Evolutionary conservation across 2,888 invertebrate species (phyloP).

Genomic region (Macrosoma leucophasiata): DNA sequence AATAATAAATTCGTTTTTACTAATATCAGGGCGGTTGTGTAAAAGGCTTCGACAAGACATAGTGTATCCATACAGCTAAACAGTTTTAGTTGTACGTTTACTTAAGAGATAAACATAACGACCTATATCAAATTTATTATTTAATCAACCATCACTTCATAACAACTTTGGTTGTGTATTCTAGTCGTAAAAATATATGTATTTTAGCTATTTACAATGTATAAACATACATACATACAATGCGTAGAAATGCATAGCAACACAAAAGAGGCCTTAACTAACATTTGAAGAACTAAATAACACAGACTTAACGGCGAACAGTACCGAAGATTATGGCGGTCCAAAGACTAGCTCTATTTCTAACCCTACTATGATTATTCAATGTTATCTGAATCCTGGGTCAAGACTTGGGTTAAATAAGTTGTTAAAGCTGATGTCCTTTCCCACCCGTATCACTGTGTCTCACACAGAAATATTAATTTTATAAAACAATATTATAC

Average conservation of each 20-base stretch:
- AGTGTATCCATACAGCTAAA: constrained; percentile 53
- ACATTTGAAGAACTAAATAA: constrained; percentile 68
- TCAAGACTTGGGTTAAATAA: constrained; percentile 30
- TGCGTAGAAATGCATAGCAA: constrained; percentile 75
- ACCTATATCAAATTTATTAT: constrained; percentile 70
- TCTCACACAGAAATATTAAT: constrained; percentile 29
- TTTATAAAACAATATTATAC: constrained; percentile 26
- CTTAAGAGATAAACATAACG: constrained; percentile 70
- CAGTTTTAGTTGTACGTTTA: constrained; percentile 51
- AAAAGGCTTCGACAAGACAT: constrained; percentile 60
- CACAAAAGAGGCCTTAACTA: constrained; percentile 66
- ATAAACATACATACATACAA: constrained; percentile 78
- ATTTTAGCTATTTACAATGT: constrained; percentile 73
- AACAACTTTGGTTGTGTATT: constrained; percentile 77
- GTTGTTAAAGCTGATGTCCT: constrained; percentile 33
- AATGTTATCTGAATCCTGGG: constrained; percentile 28
- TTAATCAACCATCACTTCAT: constrained; percentile 76
- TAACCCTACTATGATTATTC: constrained; percentile 20
- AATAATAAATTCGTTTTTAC: constrained; percentile 63
- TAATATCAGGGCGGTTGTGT: constrained; percentile 72
- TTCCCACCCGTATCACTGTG: constrained; percentile 35
- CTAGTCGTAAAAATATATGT: constrained; percentile 76
- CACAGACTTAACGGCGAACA: constrained; percentile 66
- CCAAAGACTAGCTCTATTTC: constrained; percentile 44
- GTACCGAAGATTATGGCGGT: constrained; percentile 51